These are phyloP conservation scores for Mirza zaza DNA, from an alignment of 2,113 vertebrate genomes.

Conservation along the genomic window DNA sequence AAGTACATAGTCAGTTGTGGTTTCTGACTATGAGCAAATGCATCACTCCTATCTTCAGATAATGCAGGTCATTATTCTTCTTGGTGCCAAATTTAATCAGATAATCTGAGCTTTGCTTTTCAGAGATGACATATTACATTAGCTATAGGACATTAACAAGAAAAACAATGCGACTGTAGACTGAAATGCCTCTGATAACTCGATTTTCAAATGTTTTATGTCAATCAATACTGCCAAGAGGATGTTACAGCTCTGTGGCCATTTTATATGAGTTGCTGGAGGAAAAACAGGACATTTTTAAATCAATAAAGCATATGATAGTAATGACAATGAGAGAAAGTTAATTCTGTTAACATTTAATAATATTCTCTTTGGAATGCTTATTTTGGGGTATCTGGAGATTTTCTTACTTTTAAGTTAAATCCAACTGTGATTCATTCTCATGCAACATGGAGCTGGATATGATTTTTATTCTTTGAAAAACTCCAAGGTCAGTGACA, in stretches of 20 bases:
- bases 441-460: not conserved
- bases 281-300: not conserved
- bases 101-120: conserved; percentile 35
- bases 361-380: not conserved
- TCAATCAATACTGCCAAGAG: conserved; percentile 19
- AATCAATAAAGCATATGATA: not conserved
- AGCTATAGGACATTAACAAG: conserved; percentile 45
- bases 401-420: not conserved
- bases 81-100: conserved; percentile 54
- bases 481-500: not conserved
- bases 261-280: conserved; percentile 4
- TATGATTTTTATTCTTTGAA: conserved; percentile 19
- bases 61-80: conserved; percentile 40
- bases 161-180: conserved; percentile 6
- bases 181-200: conserved; percentile 15
- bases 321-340: not conserved
- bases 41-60: not conserved
- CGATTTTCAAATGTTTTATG: conserved; percentile 12
- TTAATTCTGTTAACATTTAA: not conserved
- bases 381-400: not conserved
- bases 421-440: not conserved
- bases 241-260: conserved; percentile 22
- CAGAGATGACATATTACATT: conserved; percentile 50
- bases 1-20: not conserved
- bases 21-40: not conserved